A percentile compares a stretch with the other conserved stretches of the same genome.
phyloP scores from a whole-genome alignment of 1,140 invertebrate species.

The Pseudomyrmex flavicornis region DNA sequence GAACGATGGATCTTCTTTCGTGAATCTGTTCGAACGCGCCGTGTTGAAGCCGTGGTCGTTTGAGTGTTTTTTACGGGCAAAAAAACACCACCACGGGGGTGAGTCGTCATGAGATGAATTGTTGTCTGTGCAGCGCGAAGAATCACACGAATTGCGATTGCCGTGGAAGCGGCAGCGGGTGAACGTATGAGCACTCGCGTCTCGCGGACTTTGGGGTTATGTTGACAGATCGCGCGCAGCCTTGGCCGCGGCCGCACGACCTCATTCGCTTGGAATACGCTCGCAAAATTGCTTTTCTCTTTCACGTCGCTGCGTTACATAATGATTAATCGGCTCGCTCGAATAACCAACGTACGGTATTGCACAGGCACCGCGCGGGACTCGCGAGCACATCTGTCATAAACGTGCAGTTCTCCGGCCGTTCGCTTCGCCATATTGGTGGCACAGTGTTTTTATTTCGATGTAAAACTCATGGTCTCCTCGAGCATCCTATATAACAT shows the following conservation, averaged over 20 bases:
- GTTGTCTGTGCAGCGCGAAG: background rate
- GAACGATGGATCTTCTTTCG: conserved; percentile 69
- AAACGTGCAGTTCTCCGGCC: conserved; percentile 32
- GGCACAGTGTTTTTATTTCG: conserved; percentile 52
- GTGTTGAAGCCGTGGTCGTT: conserved; percentile 35
- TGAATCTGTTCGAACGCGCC: conserved; percentile 60
- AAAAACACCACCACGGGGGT: conserved; percentile 55
- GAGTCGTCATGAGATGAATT: conserved; percentile 38
- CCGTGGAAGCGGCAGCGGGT: background rate
- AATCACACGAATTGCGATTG: background rate
- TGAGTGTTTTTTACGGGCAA: conserved; percentile 60
- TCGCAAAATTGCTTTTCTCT: conserved; percentile 48
- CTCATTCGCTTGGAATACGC: conserved; percentile 48
- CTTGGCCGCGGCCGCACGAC: conserved; percentile 39
- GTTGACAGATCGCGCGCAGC: conserved; percentile 67
- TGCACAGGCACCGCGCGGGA: background rate
- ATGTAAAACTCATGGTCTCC: background rate
- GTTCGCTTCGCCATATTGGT: conserved; percentile 62
- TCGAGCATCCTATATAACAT: background rate
- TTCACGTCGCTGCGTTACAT: background rate
- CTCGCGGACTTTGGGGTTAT: conserved; percentile 66
- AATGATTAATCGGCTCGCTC: conserved; percentile 7
- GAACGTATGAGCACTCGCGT: background rate
- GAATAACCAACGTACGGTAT: background rate
- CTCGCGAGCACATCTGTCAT: conserved; percentile 21